Evolutionary conservation across 2,113 vertebrate genomes (phyloP), one percentile per base, ranked within the genome.

Genomic region (Osmerus mordax): DNA sequence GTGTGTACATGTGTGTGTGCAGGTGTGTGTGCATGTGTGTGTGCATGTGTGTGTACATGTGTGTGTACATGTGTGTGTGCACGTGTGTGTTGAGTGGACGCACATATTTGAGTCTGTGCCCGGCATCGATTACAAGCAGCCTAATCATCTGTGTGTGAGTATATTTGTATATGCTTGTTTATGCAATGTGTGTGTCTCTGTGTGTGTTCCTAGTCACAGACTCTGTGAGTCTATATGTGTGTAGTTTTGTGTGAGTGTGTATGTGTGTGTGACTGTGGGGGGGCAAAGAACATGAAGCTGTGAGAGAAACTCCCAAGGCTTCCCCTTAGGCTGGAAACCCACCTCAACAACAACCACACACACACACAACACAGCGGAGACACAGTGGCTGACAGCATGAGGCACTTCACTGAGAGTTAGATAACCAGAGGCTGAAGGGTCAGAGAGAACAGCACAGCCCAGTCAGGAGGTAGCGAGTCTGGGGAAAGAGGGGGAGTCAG

Each of bases 401-500:
- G 3, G 29, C 29, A 64, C 23, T 53, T 55, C 25, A n/a, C 67
- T 16, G 7, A 47, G 14, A 32, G 8, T 9, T 59, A 67, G 54
- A 71, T 36, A 71, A 66, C 67, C 66, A 72, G 53, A 73, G 61
- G 21, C 58, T 15, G 19, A 41, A 47, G 52, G 64, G 21, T 21
- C 41, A 71, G 71, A 70, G 32, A 71, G 47, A 78, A 51, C 15
- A 2, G 62, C 75, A 23, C 41, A 58, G 55, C 52, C 65, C 70
- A 67, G 77, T 52, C 76, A 41, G 75, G 62, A 72, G 67, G 75
- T 69, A 69, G 72, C 61, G 77, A 79, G 85, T 71, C 73, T 73
- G 75, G 69, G 52, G 65, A 74, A 72, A 69, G 11, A 58, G 25
- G 25, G 54, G 55, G 53, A 23, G 36, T 21, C 41, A 11, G 19